Conservation (phyloP, 2,888 invertebrate species). For the Crematogaster levior region DNA sequence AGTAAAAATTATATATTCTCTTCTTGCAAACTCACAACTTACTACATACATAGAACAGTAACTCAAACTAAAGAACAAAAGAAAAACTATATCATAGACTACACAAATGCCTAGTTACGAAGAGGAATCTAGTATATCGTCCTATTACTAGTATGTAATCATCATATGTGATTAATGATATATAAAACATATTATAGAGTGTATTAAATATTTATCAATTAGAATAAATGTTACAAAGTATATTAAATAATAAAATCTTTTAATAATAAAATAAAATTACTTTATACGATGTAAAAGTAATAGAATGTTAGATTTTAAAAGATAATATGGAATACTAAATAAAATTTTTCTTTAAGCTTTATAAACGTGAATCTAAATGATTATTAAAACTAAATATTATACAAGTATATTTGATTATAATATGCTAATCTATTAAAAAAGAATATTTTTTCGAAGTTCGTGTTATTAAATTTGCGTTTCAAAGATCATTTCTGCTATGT, state of each 20-base stretch:
- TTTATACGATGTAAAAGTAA: background rate
- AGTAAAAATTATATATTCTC: no score
- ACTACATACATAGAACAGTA: no score
- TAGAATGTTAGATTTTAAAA: background rate
- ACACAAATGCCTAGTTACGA: no score
- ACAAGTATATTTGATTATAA: background rate
- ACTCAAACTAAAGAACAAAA: no score
- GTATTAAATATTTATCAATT: no score
- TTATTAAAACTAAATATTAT: background rate
- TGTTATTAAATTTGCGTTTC: background rate
- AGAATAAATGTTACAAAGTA: background rate
- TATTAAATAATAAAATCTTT: background rate
- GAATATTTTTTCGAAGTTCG: background rate
- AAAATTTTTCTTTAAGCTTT: background rate
- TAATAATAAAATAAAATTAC: no score
- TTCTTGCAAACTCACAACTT: no score
- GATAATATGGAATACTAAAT: background rate
- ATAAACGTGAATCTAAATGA: background rate
- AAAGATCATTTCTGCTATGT: background rate
- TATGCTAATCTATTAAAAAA: background rate
- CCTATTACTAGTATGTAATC: no score
- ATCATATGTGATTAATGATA: no score
- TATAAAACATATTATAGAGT: no score
- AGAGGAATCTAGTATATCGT: no score
- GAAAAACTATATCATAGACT: no score